Conservation (phyloP, 2,113 vertebrate genomes). For the Phyllopteryx taeniolatus region DNA sequence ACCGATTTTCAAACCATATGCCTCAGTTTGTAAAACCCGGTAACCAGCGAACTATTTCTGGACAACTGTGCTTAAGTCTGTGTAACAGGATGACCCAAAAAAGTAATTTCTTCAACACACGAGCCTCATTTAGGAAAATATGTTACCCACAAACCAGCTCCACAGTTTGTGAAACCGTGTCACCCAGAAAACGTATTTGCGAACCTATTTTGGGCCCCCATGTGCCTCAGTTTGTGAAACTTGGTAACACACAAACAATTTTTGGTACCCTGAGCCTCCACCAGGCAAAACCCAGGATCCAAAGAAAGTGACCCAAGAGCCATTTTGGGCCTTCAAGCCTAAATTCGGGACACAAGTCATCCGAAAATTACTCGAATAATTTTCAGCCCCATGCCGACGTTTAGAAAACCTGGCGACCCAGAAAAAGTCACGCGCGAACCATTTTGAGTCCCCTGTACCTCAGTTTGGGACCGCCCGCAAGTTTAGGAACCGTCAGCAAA, state of each 20-base stretch:
- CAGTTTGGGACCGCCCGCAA: background rate
- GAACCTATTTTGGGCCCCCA: background rate
- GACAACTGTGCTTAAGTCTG: background rate
- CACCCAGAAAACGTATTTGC: background rate
- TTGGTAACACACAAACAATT: background rate
- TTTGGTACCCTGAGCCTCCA: background rate
- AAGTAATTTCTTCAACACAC: background rate
- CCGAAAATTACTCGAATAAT: background rate
- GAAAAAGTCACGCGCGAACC: background rate
- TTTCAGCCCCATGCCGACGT: background rate
- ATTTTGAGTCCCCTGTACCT: background rate
- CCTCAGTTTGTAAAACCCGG: background rate
- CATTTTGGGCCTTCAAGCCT: background rate
- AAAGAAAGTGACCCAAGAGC: background rate
- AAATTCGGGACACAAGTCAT: background rate
- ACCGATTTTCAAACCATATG: background rate
- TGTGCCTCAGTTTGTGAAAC: background rate
- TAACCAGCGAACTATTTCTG: background rate
- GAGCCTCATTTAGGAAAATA: background rate
- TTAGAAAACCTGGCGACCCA: background rate
- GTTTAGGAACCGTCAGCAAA: conserved; percentile 25
- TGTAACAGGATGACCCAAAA: background rate
- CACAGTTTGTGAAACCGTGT: background rate
- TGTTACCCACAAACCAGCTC: background rate
- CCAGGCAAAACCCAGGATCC: too few species aligned